Evolutionary conservation across 2,888 invertebrate genomes (phyloP).

Genomic region (Elysia crispata): DNA sequence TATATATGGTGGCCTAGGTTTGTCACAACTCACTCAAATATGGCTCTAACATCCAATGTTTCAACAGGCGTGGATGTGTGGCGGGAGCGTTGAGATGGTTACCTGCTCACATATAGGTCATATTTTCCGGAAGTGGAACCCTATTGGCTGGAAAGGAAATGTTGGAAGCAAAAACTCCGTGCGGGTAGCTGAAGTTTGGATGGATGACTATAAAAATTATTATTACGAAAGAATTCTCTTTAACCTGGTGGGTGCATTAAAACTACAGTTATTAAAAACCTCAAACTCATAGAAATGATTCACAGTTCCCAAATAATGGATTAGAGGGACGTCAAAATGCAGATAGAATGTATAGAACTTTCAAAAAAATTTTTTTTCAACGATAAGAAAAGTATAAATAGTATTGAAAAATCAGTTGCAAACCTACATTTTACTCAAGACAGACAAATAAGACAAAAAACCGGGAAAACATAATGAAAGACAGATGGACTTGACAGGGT

Average conservation of each 20-base stretch:
- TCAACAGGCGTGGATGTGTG: slow-evolving; percentile 95
- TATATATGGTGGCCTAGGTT: too few relatives aligned
- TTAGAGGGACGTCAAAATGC: too few relatives aligned
- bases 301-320: too few relatives aligned
- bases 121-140: slow-evolving; percentile 93
- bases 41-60: background rate
- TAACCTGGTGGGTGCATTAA: slow-evolving; percentile 40
- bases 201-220: slow-evolving; percentile 88
- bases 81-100: slow-evolving; percentile 91
- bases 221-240: slow-evolving; percentile 58
- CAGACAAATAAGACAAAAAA: too few relatives aligned
- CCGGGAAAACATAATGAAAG: too few relatives aligned
- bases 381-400: too few relatives aligned
- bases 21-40: too few relatives aligned
- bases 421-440: too few relatives aligned
- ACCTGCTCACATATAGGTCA: slow-evolving; percentile 98
- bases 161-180: slow-evolving; percentile 93
- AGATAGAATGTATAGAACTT: background rate
- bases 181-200: slow-evolving; percentile 95
- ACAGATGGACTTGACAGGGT: too few relatives aligned
- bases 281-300: too few relatives aligned
- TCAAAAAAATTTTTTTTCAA: background rate
- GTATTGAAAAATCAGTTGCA: too few relatives aligned
- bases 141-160: slow-evolving; percentile 87
- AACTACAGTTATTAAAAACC: too few relatives aligned